Conservation (phyloP, 2,113 vertebrate genomes). For the Poeciliopsis retropinna region DNA sequence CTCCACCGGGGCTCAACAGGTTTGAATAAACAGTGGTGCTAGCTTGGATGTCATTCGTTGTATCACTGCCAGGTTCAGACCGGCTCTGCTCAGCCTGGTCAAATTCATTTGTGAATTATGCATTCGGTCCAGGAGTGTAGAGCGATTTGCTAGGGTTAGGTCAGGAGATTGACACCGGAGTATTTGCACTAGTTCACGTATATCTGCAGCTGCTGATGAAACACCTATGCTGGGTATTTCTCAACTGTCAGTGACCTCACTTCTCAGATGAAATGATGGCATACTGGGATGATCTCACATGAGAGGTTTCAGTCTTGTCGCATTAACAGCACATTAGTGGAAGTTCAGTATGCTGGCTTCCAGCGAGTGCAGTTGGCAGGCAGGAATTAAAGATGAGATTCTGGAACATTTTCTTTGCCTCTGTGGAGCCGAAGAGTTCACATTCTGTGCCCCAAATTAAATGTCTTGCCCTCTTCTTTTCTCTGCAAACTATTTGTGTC, state of each 20-base stretch:
- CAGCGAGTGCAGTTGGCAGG: conserved; percentile 48
- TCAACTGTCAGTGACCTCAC: conserved; percentile 67
- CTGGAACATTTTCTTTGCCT: conserved; percentile 49
- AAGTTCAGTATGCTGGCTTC: conserved; percentile 38
- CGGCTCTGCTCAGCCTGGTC: conserved; percentile 49
- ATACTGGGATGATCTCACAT: conserved; percentile 54
- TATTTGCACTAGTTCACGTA: conserved; percentile 46
- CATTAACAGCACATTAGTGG: conserved; percentile 57
- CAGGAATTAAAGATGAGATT: conserved; percentile 39
- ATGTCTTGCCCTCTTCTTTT: conserved; percentile 60
- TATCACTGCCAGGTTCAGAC: conserved; percentile 38
- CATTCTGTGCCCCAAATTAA: conserved; percentile 59
- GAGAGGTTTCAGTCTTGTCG: conserved; percentile 54
- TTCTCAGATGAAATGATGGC: conserved; percentile 54
- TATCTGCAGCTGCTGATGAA: conserved; percentile 51
- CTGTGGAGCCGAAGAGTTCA: conserved; percentile 23
- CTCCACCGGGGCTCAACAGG: conserved; percentile 47
- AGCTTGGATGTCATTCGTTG: conserved; percentile 54
- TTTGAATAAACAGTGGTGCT: conserved; percentile 51
- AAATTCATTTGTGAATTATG: conserved; percentile 63
- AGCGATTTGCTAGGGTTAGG: conserved; percentile 32
- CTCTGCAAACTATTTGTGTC: conserved; percentile 61
- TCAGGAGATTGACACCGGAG: conserved; percentile 30
- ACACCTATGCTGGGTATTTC: conserved; percentile 65
- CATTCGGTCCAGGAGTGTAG: conserved; percentile 55